phyloP scores from a whole-genome alignment of 1,140 invertebrate species.

The Homalodisca vitripennis region DNA sequence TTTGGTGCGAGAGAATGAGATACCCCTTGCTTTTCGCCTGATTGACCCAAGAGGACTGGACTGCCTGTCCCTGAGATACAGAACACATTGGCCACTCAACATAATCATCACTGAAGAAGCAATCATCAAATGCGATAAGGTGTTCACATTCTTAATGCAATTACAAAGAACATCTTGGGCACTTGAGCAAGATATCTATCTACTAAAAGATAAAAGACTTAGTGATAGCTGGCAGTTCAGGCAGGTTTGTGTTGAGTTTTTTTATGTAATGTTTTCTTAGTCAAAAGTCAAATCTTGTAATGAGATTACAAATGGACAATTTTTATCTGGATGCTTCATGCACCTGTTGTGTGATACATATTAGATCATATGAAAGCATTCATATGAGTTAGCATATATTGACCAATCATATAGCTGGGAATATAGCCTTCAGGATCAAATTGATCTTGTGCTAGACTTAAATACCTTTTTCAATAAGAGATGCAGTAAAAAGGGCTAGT shows the following conservation, averaged over 20 bases:
- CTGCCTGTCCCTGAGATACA: slow-evolving; percentile 65
- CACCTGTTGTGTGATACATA: too few species aligned
- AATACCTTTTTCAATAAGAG: too few species aligned
- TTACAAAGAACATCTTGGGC: slow-evolving; percentile 71
- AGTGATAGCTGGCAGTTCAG: slow-evolving; percentile 41
- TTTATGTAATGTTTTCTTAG: too few species aligned
- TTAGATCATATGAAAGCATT: too few species aligned
- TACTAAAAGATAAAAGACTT: slow-evolving; percentile 48
- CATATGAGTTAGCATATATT: too few species aligned
- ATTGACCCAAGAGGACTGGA: slow-evolving; percentile 60
- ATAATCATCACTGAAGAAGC: slow-evolving; percentile 68
- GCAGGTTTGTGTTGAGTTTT: slow-evolving; percentile 48
- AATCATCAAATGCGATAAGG: slow-evolving; percentile 64
- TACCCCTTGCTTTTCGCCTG: slow-evolving; percentile 58
- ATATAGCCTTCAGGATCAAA: too few species aligned
- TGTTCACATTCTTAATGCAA: slow-evolving; percentile 73
- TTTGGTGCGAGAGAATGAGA: slow-evolving; percentile 52
- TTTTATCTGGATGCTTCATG: too few species aligned
- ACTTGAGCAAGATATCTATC: slow-evolving; percentile 61
- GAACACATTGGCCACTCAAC: slow-evolving; percentile 72
- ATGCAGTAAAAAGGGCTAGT: too few species aligned
- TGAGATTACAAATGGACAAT: too few species aligned
- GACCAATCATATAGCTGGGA: too few species aligned
- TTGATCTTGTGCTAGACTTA: too few species aligned
- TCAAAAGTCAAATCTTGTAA: too few species aligned